Evolutionary conservation across 2,797 vertebrate species (phyloP).

Genomic region (Sebastes minor): DNA sequence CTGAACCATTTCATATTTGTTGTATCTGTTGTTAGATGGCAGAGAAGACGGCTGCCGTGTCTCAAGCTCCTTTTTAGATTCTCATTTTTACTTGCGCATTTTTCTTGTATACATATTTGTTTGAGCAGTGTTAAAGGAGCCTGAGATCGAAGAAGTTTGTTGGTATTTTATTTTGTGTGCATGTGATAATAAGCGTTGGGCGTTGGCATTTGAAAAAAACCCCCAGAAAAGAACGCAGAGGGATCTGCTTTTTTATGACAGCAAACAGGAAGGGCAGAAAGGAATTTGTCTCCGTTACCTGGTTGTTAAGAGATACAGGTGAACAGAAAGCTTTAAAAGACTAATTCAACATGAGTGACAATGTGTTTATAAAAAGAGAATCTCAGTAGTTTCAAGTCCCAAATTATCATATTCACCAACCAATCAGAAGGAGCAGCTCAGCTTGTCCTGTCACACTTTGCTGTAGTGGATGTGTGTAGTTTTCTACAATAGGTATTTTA

Average conservation of each 20-base stretch:
- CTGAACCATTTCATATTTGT: background rate
- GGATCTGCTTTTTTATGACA: background rate
- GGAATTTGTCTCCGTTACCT: background rate
- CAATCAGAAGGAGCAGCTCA: background rate
- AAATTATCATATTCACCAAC: background rate
- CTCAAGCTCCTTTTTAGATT: background rate
- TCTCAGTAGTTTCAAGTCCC: background rate
- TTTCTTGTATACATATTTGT: background rate
- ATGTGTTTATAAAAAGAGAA: background rate
- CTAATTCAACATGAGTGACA: background rate
- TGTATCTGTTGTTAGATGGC: background rate
- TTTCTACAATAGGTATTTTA: constrained; percentile 47
- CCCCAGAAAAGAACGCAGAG: too few species aligned
- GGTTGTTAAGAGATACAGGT: too few species aligned
- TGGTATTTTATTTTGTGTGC: background rate
- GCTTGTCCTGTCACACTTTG: background rate
- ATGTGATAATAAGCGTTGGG: background rate
- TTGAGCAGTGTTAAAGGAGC: background rate
- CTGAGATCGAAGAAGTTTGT: background rate
- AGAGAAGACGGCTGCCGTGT: background rate
- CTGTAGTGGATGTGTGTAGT: constrained; percentile 9
- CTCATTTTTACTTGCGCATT: background rate
- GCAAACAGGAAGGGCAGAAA: background rate
- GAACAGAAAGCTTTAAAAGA: background rate
- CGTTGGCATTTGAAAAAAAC: too few species aligned